phyloP scores from a whole-genome alignment of 1,140 invertebrate genomes.

The Cotesia vestalis region DNA sequence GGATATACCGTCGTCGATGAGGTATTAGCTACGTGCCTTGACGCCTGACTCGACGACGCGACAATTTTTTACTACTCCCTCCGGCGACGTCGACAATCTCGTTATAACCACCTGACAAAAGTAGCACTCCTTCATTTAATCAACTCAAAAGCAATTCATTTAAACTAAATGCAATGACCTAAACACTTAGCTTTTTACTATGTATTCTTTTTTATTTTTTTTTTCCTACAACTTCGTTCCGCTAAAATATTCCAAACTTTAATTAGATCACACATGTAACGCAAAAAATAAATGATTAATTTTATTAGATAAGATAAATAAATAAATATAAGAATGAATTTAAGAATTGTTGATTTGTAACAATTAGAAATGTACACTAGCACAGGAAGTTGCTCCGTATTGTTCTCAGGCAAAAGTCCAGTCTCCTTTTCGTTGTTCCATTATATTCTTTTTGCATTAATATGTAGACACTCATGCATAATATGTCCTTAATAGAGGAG shows the following conservation, averaged over 20 bases:
- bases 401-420: slow-evolving; percentile 6
- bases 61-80: slow-evolving; percentile 36
- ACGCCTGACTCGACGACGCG: slow-evolving; percentile 37
- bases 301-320: no score
- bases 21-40: slow-evolving; percentile 33
- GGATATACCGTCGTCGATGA: neutral
- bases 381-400: slow-evolving; percentile 3
- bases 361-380: neutral
- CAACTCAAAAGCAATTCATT: neutral
- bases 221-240: no score
- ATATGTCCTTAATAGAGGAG: no score
- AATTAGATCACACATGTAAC: no score
- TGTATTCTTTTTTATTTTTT: no score
- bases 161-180: no score
- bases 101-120: slow-evolving; percentile 30
- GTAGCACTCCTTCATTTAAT: slow-evolving; percentile 3
- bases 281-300: no score
- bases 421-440: slow-evolving; percentile 6
- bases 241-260: no score
- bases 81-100: slow-evolving; percentile 32
- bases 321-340: no score
- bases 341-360: neutral
- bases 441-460: no score
- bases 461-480: no score
- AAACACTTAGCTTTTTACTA: no score